Percentiles rank a stretch among this genome's conserved stretches.
Evolutionary conservation across 2,113 vertebrate species (phyloP).

Genomic region (Polypterus senegalus): DNA sequence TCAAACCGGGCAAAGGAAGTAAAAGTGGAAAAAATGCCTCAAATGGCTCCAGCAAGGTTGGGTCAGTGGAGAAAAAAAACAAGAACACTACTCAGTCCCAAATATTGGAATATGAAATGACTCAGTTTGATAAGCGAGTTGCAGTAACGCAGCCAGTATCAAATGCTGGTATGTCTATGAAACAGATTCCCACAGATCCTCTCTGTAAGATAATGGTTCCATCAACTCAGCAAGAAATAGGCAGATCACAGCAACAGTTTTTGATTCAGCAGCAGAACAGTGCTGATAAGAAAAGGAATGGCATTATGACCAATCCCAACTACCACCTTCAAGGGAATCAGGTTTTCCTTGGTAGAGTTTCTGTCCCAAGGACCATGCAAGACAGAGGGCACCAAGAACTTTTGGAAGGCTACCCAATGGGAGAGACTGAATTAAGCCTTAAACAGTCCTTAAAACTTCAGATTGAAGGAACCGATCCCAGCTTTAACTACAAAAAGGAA

Average conservation of each 20-base stretch:
- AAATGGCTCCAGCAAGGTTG: conserved; percentile 58
- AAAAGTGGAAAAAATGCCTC: conserved; percentile 59
- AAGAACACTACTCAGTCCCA: conserved; percentile 66
- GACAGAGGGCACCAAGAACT: conserved; percentile 78
- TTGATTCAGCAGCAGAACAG: conserved; percentile 80
- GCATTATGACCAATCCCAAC: conserved; percentile 96
- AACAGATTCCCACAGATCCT: conserved; percentile 43
- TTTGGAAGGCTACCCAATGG: conserved; percentile 75
- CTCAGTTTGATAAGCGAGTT: conserved; percentile 79
- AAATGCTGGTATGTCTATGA: conserved; percentile 42
- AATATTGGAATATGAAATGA: conserved; percentile 94
- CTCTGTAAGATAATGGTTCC: conserved; percentile 73
- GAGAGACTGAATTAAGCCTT: conserved; percentile 87
- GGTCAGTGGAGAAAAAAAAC: conserved; percentile 60
- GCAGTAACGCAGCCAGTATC: conserved; percentile 65
- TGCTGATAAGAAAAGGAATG: conserved; percentile 85
- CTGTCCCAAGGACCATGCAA: conserved; percentile 73
- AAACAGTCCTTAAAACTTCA: conserved; percentile 97
- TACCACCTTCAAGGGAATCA: conserved; percentile 92
- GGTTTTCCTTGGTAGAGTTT: conserved; percentile 82
- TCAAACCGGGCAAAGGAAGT: conserved; percentile 70
- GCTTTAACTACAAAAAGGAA: conserved; percentile 96
- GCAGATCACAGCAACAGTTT: conserved; percentile 67
- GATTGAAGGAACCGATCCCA: conserved; percentile 80
- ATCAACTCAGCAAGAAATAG: conserved; percentile 56